A percentile compares a stretch with the other conserved stretches of the same genome.
These are phyloP conservation scores for Aramus guarauna DNA, from an alignment of 2,113 vertebrate species.

Conservation along the genomic window DNA sequence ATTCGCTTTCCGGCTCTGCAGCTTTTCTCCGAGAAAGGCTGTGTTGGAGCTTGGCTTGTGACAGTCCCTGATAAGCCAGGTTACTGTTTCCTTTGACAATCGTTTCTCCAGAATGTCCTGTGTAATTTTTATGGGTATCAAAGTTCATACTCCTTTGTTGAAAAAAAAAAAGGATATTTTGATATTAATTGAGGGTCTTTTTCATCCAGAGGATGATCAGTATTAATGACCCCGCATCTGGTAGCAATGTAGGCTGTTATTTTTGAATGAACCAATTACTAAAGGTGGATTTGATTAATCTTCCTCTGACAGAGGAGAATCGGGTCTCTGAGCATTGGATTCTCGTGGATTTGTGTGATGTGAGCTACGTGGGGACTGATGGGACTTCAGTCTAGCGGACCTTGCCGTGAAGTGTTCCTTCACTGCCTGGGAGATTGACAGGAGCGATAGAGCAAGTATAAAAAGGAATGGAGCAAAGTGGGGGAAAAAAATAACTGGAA, in stretches of 20 bases:
- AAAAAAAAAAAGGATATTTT: background rate
- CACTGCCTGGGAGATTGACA: background rate
- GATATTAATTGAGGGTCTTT: background rate
- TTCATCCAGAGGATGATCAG: background rate
- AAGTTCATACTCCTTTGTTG: background rate
- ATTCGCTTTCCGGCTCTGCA: background rate
- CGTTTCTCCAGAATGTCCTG: background rate
- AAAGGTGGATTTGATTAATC: background rate
- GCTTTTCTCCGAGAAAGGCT: background rate
- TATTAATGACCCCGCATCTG: background rate
- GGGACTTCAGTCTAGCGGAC: background rate
- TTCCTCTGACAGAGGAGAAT: background rate
- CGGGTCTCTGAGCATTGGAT: background rate
- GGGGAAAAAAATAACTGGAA: background rate
- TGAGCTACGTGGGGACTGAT: background rate
- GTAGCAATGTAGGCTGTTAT: background rate
- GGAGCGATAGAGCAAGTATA: background rate
- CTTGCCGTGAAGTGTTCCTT: background rate
- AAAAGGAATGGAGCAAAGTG: background rate
- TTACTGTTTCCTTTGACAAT: background rate
- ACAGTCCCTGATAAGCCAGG: background rate
- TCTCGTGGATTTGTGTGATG: background rate
- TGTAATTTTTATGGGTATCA: background rate
- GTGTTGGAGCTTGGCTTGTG: constrained; percentile 7
- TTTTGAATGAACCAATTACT: background rate